Base-by-base conservation (phyloP, 2,113 vertebrate genomes). In the Montifringilla adamsi region DNA sequence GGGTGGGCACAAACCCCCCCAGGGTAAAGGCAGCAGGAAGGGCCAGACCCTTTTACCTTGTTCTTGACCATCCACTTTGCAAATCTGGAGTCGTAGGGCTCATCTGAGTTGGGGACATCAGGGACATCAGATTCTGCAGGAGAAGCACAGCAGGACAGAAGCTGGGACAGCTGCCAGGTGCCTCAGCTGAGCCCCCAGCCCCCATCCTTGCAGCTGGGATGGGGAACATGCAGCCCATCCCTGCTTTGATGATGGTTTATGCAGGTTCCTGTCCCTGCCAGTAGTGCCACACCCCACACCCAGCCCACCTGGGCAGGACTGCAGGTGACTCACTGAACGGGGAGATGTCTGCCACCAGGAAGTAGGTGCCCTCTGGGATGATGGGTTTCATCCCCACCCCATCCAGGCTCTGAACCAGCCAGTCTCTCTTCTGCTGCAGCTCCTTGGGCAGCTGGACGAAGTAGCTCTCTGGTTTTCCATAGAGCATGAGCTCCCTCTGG, bases 11-110 rank as follows among this genome's bases (percentile, higher is more conserved):
- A 90, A 74, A 47, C 30, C 33, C 20, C 19, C 26, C 16, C 9
- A 2, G 9, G 49, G 56, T 11, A 43, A 47, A 28, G 2, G 2
- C 5, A 7, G 49, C 2, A 8, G 11, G 39, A 44, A 11, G 52
- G 2, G 9, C 30, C 59, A 44, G 55, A 53, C 6, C 5, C 11
- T 4, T 80, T 95, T 96, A 99, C 99, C 98, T 99, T 99, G 87
- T 98, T 98, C 96, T 98, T 99, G 44, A 98, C 97, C 88, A 99
- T 98, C 99, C 99, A 99, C 96, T 99, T 99, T 16, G 97, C 95
- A 93, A 99, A 99, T 95, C 97, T 97, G 55, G 97, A 98, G 96
- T 99, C 99, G 0, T 97, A 98, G 28, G 98, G 96, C 90, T 98
- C 95, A 2, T 90, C 96, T 0, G 97, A 88, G 33, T 96, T 91